Base-by-base conservation (phyloP, 2,888 invertebrate genomes). In the Troides oblongomaculatus region DNA sequence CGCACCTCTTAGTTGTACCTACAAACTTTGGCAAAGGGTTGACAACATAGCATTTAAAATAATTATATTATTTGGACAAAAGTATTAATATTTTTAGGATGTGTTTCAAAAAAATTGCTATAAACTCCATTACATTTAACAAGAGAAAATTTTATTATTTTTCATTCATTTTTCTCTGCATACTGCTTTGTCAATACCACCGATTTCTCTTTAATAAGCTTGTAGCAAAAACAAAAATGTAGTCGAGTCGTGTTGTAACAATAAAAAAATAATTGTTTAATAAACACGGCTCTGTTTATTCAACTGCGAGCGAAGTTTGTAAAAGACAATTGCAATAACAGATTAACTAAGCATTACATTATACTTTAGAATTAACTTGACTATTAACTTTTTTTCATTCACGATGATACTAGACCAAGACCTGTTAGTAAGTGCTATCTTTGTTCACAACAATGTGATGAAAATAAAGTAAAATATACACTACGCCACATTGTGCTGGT, bases 1-100 rank as follows among this genome's bases (percentile, higher is more conserved):
- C 69, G 64, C 57, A 71, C 69, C 68, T 66, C 59, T 62, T 68
- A 70, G 69, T 70, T 72, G 67, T 58, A 65, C 68, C 62, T 46
- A 70, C 69, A 64, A 56, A 58, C 36, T 53, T 60, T 53, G 39
- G 43, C 18, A 25, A 66, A 70, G 66, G 66, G 66, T 62, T 70
- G 69, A 21, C 69, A 66, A 56, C 12, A 58, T 57, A 57, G 21
- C 39, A 50, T 50, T 46, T 4, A 50, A 66, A 66, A 59, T 21
- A 21, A 57, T 18, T 10, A 4, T 21, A 17, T 10, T 7, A 50
- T 50, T 50, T 14, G 14, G 12, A 50, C 2, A 50, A 50, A 50
- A 17, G 14, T 50, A 1, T 50, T 39, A 1, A 21, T 10, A 39
- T 39, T 39, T 39, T 39, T 39, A 10, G 10, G 39, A 8, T 10